phyloP scores from a whole-genome alignment of 2,888 invertebrate species.

The Tetragnatha montana region DNA sequence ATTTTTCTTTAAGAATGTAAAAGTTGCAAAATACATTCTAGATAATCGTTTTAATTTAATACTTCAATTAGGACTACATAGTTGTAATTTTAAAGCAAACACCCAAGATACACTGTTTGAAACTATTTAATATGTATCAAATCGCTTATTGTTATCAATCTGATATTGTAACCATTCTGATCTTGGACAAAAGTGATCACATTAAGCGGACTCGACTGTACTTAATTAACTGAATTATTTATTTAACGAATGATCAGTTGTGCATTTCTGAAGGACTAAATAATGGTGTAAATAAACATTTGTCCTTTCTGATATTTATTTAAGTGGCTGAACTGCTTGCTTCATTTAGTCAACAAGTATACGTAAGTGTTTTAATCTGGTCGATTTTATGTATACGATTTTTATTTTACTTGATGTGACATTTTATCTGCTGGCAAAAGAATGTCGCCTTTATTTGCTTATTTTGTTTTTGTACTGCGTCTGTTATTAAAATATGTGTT shows the following conservation, averaged over 20 bases:
- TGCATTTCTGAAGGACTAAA: neutral
- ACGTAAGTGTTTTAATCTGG: conserved; percentile 12
- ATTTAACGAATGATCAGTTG: neutral
- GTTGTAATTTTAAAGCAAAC: too few relatives aligned
- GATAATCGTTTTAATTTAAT: too few relatives aligned
- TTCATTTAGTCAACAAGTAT: conserved; percentile 19
- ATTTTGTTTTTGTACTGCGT: neutral
- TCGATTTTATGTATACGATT: neutral
- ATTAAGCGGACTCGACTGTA: too few relatives aligned
- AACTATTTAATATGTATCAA: too few relatives aligned
- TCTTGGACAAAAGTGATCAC: too few relatives aligned
- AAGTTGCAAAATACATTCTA: too few relatives aligned
- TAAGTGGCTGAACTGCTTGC: neutral
- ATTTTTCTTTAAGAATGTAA: too few relatives aligned
- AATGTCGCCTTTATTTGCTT: neutral
- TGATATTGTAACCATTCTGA: too few relatives aligned
- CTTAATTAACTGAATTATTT: neutral
- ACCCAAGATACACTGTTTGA: too few relatives aligned
- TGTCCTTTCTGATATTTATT: neutral
- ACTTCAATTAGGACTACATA: too few relatives aligned
- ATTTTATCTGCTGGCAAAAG: neutral
- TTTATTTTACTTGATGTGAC: neutral
- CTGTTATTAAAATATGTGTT: too few relatives aligned
- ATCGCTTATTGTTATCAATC: too few relatives aligned
- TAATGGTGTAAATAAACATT: neutral